Conservation (phyloP, 2,113 vertebrate species). For the Piliocolobus tephrosceles region DNA sequence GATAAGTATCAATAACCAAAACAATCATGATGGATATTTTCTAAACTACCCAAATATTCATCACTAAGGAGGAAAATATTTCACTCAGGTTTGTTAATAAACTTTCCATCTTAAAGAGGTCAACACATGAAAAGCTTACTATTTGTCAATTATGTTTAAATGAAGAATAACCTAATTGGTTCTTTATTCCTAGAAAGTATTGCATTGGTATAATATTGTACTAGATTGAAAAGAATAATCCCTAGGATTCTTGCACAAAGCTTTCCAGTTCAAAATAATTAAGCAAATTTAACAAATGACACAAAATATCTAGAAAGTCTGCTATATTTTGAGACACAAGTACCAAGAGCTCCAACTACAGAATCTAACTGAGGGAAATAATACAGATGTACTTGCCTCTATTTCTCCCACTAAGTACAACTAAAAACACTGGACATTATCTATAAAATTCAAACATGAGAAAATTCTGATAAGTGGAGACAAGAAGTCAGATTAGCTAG, state of each 20-base stretch:
- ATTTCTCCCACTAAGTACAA: neutral
- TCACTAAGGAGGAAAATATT: conserved; percentile 45
- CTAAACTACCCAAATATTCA: conserved; percentile 46
- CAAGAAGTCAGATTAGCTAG: neutral
- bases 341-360: neutral
- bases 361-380: neutral
- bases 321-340: neutral
- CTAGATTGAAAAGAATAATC: neutral
- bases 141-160: conserved; percentile 53
- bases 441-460: neutral
- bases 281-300: conserved; percentile 15
- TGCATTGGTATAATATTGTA: neutral
- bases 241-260: neutral
- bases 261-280: conserved; percentile 31
- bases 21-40: conserved; percentile 26
- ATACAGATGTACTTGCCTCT: neutral
- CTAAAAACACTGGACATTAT: neutral
- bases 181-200: neutral
- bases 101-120: conserved; percentile 47
- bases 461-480: neutral
- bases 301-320: conserved; percentile 26
- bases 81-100: conserved; percentile 55
- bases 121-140: conserved; percentile 29
- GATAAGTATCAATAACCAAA: conserved; percentile 50
- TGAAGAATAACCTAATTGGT: neutral